Base-by-base conservation (phyloP, 2,797 vertebrate species). In the Sciaenops ocellatus region DNA sequence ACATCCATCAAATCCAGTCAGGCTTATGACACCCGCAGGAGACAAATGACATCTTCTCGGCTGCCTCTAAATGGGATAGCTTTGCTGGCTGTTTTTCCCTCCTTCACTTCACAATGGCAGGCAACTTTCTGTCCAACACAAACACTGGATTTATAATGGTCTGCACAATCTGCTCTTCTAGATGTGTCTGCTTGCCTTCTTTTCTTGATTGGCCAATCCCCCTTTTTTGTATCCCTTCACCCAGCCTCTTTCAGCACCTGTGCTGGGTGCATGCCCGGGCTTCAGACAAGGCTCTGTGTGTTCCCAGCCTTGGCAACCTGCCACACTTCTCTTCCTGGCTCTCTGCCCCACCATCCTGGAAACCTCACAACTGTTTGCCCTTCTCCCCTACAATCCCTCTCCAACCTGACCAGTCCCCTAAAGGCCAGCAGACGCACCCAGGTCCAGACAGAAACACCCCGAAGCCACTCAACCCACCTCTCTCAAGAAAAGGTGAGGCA, bases 211-310 rank as follows among this genome's bases (percentile, higher is more conserved):
- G 82, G 73, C 56, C 80, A 28, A 38, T 44, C 38, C 2, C 15
- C n/a, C 30, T 56, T 71, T 78, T 74, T 79, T 73, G 44, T 73
- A 77, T 87, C 81, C 85, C 83, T 87, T 85, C 74, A 68, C 71
- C 84, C 85, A 82, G 83, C 85, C 91, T 89, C 87, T 90, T 91
- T 91, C 90, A 89, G 94, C 95, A 95, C 94, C 94, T 95, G 94
- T 94, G 93, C 91, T 94, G 94, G 93, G 90, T 93, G 90, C 73
- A 79, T 44, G 93, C 92, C 94, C 86, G 38, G 91, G 83, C 82
- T 86, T 87, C 89, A 92, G 85, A 95, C 94, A 95, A 94, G 90
- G 91, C 92, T 73, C 90, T 87, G 85, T 93, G 93, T 95, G 92
- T 93, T 93, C 76, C 78, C 87, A 86, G 87, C 60, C 64, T 69